Evolutionary conservation across 2,113 vertebrate genomes (phyloP), one percentile per base, ranked within the genome.

Genomic region (Colossoma macropomum): DNA sequence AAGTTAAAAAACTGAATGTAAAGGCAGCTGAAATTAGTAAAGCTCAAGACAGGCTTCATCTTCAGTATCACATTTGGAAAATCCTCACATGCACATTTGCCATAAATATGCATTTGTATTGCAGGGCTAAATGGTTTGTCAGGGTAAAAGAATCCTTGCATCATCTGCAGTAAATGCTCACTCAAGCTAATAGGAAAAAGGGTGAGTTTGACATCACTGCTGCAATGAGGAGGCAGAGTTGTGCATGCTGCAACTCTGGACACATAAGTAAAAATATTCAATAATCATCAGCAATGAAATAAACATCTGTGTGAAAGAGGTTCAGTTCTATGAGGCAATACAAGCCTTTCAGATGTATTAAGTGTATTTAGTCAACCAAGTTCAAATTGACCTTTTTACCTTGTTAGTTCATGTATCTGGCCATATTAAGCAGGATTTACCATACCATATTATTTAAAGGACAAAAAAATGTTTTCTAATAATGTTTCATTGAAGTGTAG

Each of bases 141-240:
- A 56, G 52, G 52, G 21, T 15, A 59, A 59, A n/a, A 23, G 7
- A 74, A 65, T 74, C 41, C 69, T 74, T 74, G 79, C 70, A 81
- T 81, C 79, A 81, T 59, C 79, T 63, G 41, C 8, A 63, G 38
- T 30, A 28, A 63, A 74, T 63, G 41, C 70, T 60, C 27, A 71
- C 54, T 45, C 54, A 62, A 62, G 11, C 32, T 56, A n/a, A 23
- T 27, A 81, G 23, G 13, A 74, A 23, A 52, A 63, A 65, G 48
- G n/a, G 48, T 72, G 50, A 41, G 38, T 19, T 23, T 80, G 69
- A 73, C 7, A 27, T 71, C 52, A 80, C n/a, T 34, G 69, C 27
- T 65, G 28, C 63, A 73, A 73, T n/a, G 45, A 60, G 34, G 34
- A 62, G 56, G 23, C 69, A 72, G 25, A 38, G 52, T 62, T 63